Conservation (phyloP, 2,113 vertebrate genomes). For the Orientallactaga bullata region DNA sequence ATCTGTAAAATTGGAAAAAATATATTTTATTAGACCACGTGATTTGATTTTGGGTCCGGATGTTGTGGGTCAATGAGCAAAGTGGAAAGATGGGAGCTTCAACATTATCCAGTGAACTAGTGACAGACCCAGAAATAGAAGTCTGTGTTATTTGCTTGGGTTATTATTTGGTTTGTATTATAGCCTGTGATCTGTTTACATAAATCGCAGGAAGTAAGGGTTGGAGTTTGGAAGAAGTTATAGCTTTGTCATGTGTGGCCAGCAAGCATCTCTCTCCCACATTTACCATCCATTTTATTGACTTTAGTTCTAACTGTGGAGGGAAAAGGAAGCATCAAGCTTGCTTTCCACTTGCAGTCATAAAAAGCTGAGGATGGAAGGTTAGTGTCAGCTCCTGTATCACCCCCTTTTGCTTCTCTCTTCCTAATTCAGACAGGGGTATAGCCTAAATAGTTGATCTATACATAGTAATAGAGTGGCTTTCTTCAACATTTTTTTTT, state of each 20-base stretch:
- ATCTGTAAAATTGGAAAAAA: constrained; percentile 22
- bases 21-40: constrained; percentile 47
- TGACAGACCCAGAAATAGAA: constrained; percentile 73
- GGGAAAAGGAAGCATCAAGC: constrained; percentile 31
- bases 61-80: constrained; percentile 59
- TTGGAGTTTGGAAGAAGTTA: constrained; percentile 72
- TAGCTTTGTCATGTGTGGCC: constrained; percentile 47
- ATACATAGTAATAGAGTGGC: neutral
- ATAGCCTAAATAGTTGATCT: neutral
- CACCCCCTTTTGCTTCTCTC: neutral
- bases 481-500: constrained; percentile 27
- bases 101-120: constrained; percentile 69
- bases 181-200: constrained; percentile 69
- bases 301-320: neutral
- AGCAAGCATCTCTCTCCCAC: neutral
- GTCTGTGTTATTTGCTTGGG: constrained; percentile 66
- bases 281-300: constrained; percentile 60
- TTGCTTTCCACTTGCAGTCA: constrained; percentile 26
- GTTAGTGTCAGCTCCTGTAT: neutral
- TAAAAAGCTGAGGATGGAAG: constrained; percentile 51
- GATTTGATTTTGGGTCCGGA: constrained; percentile 41
- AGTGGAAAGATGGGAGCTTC: constrained; percentile 59
- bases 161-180: constrained; percentile 73
- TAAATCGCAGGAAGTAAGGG: constrained; percentile 71
- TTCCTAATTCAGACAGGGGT: neutral